These are phyloP conservation scores for Zelostemma sp. DNA, from an alignment of 1,140 invertebrate species.

Conservation along the genomic window DNA sequence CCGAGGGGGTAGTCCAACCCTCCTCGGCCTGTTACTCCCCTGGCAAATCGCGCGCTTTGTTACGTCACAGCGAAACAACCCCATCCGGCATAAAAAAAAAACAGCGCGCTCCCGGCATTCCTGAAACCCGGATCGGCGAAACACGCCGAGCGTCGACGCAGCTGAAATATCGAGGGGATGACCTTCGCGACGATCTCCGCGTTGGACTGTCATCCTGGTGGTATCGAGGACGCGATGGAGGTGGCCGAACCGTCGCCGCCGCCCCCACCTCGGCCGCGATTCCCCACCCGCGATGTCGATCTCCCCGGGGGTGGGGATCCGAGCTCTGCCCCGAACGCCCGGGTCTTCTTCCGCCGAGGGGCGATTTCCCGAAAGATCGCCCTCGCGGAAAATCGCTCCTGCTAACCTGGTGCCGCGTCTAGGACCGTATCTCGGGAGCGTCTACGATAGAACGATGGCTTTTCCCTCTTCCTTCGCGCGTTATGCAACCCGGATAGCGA, in stretches of 20 bases:
- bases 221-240: conserved; percentile 59
- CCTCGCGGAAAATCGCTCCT: conserved; percentile 38
- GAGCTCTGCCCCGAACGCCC: conserved; percentile 61
- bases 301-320: conserved; percentile 29
- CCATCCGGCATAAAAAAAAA: conserved; percentile 33
- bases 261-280: conserved; percentile 54
- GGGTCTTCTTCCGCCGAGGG: conserved; percentile 54
- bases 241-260: conserved; percentile 58
- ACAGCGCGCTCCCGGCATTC: too few species aligned
- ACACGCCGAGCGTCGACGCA: conserved; percentile 62
- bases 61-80: conserved; percentile 18
- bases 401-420: conserved; percentile 51
- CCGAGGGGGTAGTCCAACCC: too few species aligned
- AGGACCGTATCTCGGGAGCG: conserved; percentile 51
- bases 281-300: conserved; percentile 36
- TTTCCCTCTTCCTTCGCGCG: conserved; percentile 30
- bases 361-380: too few species aligned
- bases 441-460: conserved; percentile 26
- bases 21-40: neutral
- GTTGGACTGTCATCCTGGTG: conserved; percentile 62
- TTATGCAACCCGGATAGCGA: conserved; percentile 59
- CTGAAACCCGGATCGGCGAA: conserved; percentile 55
- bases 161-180: too few species aligned
- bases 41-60: neutral
- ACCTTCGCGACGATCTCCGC: too few species aligned